Percentiles rank a stretch among this genome's conserved stretches.
Evolutionary conservation across 2,113 vertebrate genomes (phyloP).

Genomic region (Perognathus longimembris): DNA sequence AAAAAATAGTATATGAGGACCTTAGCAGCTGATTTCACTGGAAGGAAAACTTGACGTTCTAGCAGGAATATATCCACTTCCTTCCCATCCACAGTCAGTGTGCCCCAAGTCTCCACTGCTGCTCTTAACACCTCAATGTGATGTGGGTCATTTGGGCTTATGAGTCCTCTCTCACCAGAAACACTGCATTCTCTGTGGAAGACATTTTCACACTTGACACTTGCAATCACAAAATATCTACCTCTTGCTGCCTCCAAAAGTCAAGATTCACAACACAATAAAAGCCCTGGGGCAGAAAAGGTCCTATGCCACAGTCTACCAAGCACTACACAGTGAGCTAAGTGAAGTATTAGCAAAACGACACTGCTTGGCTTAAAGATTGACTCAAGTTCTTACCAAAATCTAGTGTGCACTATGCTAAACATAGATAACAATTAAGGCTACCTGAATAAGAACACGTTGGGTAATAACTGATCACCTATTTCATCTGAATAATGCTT

Average conservation of each 20-base stretch:
- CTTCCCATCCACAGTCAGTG: background rate
- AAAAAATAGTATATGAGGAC: background rate
- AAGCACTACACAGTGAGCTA: background rate
- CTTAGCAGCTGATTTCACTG: background rate
- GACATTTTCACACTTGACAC: background rate
- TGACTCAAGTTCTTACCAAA: background rate
- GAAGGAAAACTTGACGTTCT: background rate
- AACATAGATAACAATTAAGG: slow-evolving; percentile 48
- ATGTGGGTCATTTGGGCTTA: background rate
- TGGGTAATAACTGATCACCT: slow-evolving; percentile 34
- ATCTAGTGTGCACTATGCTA: background rate
- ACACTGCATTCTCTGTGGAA: background rate
- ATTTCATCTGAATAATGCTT: slow-evolving; percentile 13
- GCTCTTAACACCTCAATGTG: background rate
- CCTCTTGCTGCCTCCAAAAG: background rate
- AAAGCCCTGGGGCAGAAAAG: background rate
- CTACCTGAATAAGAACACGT: background rate
- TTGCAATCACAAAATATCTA: background rate
- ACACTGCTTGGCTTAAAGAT: background rate
- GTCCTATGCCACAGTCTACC: background rate
- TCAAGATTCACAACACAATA: slow-evolving; percentile 22
- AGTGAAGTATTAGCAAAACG: background rate
- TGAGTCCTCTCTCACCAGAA: background rate
- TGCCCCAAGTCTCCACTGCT: background rate
- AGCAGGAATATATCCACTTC: background rate